phyloP scores from a whole-genome alignment of 2,888 invertebrate species.

The Diadegma fenestrale region DNA sequence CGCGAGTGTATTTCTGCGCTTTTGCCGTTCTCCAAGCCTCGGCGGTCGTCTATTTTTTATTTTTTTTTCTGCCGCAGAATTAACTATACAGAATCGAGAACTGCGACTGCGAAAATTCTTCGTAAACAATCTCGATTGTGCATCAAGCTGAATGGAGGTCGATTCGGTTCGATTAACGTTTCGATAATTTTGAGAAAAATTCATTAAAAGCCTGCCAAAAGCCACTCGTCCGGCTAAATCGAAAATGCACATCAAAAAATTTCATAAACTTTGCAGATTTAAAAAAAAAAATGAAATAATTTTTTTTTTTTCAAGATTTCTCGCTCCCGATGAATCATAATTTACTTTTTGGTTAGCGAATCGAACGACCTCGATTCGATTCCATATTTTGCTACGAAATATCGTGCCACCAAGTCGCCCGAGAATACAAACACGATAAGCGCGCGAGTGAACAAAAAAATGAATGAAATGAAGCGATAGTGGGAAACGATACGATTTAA shows the following conservation, averaged over 20 bases:
- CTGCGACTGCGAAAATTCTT: not conserved
- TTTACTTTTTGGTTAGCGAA: not conserved
- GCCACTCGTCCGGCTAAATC: not conserved
- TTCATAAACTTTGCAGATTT: no score
- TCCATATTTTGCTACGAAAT: conserved; percentile 27
- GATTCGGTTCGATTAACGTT: not conserved
- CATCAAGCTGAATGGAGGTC: not conserved
- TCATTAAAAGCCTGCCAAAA: not conserved
- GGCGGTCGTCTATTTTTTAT: not conserved
- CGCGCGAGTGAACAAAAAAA: not conserved
- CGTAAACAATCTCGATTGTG: conserved; percentile 1
- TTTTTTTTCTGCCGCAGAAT: not conserved
- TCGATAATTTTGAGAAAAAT: not conserved
- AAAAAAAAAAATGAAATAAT: not conserved
- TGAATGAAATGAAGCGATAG: conserved; percentile 34
- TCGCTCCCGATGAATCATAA: not conserved
- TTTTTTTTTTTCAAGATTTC: not conserved
- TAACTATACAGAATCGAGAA: not conserved
- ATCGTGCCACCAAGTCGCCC: not conserved
- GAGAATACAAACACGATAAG: conserved; percentile 25
- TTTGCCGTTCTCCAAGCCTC: conserved; percentile 3
- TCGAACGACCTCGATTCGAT: not conserved
- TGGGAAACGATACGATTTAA: conserved; percentile 35
- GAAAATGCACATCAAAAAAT: not conserved
- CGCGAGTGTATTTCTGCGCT: conserved; percentile 25